These are phyloP conservation scores for Thalassophryne amazonica DNA, from an alignment of 2,797 vertebrate genomes.

Conservation along the genomic window DNA sequence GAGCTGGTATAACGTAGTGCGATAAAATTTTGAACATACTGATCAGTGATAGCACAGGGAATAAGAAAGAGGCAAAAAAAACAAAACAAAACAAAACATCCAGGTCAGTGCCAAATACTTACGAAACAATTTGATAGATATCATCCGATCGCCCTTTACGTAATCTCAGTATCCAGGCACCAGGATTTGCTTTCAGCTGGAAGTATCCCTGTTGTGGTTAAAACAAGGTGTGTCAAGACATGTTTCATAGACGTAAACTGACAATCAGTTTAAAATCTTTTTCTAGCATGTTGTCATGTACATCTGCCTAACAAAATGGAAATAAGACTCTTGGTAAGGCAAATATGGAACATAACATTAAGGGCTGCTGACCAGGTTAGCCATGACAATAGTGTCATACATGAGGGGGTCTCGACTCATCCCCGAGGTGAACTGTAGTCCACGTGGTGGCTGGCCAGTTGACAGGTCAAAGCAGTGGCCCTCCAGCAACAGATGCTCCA, in stretches of 20 bases:
- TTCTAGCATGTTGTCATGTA: no score
- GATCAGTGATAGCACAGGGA: no score
- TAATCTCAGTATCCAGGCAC: slow-evolving; percentile 88
- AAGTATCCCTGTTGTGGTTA: slow-evolving; percentile 88
- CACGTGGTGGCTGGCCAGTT: slow-evolving; percentile 88
- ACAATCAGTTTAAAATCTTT: no score
- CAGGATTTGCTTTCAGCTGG: slow-evolving; percentile 96
- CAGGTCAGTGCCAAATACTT: slow-evolving; percentile 64
- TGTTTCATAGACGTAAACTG: no score
- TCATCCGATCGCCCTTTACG: slow-evolving; percentile 92
- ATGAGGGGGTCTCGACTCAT: slow-evolving; percentile 82
- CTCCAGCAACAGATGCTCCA: slow-evolving; percentile 92
- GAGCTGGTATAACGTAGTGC: no score
- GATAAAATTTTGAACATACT: no score
- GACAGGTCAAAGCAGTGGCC: slow-evolving; percentile 92
- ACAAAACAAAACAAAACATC: no score
- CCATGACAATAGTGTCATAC: slow-evolving; percentile 97
- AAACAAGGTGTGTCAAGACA: slow-evolving; percentile 6
- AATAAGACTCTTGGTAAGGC: background rate
- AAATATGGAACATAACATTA: background rate
- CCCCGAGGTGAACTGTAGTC: slow-evolving; percentile 94
- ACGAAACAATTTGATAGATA: slow-evolving; percentile 91
- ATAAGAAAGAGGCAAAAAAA: no score
- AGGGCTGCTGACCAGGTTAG: slow-evolving; percentile 86
- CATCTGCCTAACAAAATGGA: background rate